Conservation (phyloP, 2,888 invertebrate genomes). For the Julus scanicus region DNA sequence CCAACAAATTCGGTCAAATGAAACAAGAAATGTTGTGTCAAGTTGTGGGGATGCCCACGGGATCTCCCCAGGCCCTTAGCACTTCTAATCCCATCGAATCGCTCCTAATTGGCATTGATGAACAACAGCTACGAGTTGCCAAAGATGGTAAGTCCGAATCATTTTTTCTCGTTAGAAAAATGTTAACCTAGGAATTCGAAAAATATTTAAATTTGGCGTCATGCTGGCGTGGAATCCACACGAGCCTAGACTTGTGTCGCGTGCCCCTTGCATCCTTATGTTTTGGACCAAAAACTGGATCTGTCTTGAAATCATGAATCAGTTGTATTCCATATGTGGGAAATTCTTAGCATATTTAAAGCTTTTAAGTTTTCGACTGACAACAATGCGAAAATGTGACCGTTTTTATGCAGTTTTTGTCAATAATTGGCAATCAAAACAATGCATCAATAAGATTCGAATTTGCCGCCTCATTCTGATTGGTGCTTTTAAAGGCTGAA, state of each 20-base stretch:
- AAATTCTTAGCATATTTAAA: too few relatives aligned
- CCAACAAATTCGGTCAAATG: constrained; percentile 44
- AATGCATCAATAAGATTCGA: background rate
- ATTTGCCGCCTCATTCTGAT: background rate
- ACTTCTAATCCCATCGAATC: constrained; percentile 31
- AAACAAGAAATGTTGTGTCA: constrained; percentile 48
- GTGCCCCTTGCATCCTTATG: too few relatives aligned
- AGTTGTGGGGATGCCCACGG: constrained; percentile 48
- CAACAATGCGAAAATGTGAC: background rate
- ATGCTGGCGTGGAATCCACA: background rate
- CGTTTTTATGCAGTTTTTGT: too few relatives aligned
- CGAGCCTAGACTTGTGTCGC: too few relatives aligned
- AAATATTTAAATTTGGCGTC: background rate
- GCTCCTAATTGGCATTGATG: constrained; percentile 41
- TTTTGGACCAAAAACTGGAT: background rate
- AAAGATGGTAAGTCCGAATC: background rate
- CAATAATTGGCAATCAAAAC: background rate
- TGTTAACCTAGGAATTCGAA: background rate
- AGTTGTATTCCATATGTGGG: background rate
- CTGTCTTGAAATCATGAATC: background rate
- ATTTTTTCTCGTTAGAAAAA: background rate
- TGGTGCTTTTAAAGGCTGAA: background rate
- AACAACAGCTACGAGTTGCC: background rate
- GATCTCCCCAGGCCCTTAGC: constrained; percentile 47
- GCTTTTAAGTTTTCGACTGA: background rate